Evolutionary conservation across 2,888 invertebrate species (phyloP).

Genomic region (Eubasilissa splendida): DNA sequence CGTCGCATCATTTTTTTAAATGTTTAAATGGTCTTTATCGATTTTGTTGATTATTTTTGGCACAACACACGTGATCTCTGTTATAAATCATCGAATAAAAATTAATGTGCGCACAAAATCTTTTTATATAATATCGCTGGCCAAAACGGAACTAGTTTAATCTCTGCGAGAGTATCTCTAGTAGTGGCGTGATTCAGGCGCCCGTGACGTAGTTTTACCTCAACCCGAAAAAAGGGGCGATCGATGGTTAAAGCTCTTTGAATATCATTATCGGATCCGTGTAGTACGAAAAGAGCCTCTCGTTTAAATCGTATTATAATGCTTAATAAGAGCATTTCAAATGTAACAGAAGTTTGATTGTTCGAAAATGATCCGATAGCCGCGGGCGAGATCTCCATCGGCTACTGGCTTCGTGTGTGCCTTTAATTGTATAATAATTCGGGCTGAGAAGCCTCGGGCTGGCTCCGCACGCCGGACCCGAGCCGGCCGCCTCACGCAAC

Average conservation of each 20-base stretch:
- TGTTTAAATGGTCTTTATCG: too few species aligned
- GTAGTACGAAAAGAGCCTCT: conserved; percentile 20
- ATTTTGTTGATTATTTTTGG: too few species aligned
- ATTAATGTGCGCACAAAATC: conserved; percentile 36
- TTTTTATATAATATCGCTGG: conserved; percentile 26
- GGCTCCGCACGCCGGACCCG: conserved; percentile 48
- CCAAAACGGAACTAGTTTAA: conserved; percentile 53
- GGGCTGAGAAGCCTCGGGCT: conserved; percentile 41
- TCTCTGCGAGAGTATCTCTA: conserved; percentile 53
- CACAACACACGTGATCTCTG: not conserved
- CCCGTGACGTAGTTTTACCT: conserved; percentile 12
- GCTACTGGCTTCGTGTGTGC: conserved; percentile 54
- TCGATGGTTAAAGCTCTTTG: conserved; percentile 27
- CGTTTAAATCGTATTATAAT: conserved; percentile 31
- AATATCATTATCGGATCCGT: conserved; percentile 23
- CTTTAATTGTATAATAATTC: conserved; percentile 44
- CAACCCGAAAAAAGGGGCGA: conserved; percentile 6
- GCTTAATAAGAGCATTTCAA: conserved; percentile 6
- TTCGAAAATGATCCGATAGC: conserved; percentile 41
- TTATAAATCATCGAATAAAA: conserved; percentile 36
- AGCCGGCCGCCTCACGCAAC: conserved; percentile 57
- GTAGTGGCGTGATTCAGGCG: conserved; percentile 9
- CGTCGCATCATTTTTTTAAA: too few species aligned
- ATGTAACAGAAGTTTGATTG: conserved; percentile 24
- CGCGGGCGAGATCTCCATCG: conserved; percentile 45